Percentiles rank a stretch among this genome's conserved stretches.
Evolutionary conservation across 2,888 invertebrate species (phyloP).

Genomic region (Orthonevra nobilis): DNA sequence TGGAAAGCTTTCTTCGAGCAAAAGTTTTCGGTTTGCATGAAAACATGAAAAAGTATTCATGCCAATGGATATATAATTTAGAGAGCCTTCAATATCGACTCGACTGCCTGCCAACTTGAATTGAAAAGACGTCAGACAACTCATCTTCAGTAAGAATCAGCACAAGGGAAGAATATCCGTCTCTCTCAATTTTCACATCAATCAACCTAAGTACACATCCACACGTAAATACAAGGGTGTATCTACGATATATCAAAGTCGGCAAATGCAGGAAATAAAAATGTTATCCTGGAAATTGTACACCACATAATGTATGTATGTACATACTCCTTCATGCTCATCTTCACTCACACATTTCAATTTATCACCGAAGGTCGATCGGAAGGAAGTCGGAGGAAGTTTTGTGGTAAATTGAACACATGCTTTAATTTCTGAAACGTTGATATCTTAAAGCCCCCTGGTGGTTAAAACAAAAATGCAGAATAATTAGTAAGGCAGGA

Average conservation of each 20-base stretch:
- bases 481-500: slow-evolving; percentile 61
- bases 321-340: not conserved
- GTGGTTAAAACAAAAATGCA: slow-evolving; percentile 22
- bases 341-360: slow-evolving; percentile 2
- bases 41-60: too few species aligned
- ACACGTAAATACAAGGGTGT: not conserved
- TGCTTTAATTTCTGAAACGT: slow-evolving; percentile 31
- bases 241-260: too few species aligned
- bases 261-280: slow-evolving; percentile 5
- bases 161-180: slow-evolving; percentile 12
- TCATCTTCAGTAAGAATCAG: not conserved
- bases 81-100: slow-evolving; percentile 5
- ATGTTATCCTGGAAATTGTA: not conserved
- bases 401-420: slow-evolving; percentile 15
- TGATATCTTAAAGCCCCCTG: slow-evolving; percentile 29
- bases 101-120: slow-evolving; percentile 12
- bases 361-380: slow-evolving; percentile 16
- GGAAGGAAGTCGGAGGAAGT: not conserved
- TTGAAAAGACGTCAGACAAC: not conserved
- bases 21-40: not conserved
- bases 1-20: slow-evolving; percentile 24
- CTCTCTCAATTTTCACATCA: slow-evolving; percentile 38
- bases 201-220: slow-evolving; percentile 27
- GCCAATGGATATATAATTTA: too few species aligned
- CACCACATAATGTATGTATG: too few species aligned